A percentile compares a stretch with the other conserved stretches of the same genome.
Evolutionary conservation across 2,888 invertebrate species (phyloP).

Genomic region (Luffia ferchaultella): DNA sequence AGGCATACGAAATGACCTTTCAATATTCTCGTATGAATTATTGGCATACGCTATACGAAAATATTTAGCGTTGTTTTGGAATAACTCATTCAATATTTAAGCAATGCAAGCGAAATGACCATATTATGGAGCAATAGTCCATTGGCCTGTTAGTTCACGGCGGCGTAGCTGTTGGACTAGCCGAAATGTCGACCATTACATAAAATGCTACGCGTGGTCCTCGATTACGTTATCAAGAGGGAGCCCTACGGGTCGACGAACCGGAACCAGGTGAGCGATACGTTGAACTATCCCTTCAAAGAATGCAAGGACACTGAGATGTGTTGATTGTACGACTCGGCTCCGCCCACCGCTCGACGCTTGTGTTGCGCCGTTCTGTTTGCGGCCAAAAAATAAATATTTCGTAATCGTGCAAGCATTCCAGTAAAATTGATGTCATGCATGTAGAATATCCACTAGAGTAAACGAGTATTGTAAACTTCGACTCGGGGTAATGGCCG

Average conservation of each 20-base stretch:
- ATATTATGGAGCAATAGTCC: background rate
- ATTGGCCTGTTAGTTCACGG: background rate
- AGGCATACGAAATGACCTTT: too few relatives aligned
- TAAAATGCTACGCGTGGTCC: background rate
- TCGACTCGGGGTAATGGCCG: too few relatives aligned
- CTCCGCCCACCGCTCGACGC: constrained; percentile 12
- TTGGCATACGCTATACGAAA: too few relatives aligned
- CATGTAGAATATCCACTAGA: background rate
- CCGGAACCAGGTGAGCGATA: constrained; percentile 31
- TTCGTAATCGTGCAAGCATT: constrained; percentile 35
- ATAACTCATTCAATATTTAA: background rate
- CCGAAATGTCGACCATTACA: background rate
- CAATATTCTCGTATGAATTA: too few relatives aligned
- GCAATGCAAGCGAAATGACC: background rate
- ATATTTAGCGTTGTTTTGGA: background rate
- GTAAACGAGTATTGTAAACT: background rate
- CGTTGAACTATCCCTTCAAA: constrained; percentile 41
- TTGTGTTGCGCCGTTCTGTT: background rate
- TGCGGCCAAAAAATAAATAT: constrained; percentile 24
- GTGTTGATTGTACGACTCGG: constrained; percentile 20
- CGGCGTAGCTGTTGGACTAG: background rate
- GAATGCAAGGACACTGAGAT: constrained; percentile 57
- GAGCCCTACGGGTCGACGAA: constrained; percentile 36
- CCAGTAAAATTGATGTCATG: constrained; percentile 3
- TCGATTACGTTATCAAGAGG: background rate